phyloP scores from a whole-genome alignment of 2,888 invertebrate species.

The Andrena bicolor region DNA sequence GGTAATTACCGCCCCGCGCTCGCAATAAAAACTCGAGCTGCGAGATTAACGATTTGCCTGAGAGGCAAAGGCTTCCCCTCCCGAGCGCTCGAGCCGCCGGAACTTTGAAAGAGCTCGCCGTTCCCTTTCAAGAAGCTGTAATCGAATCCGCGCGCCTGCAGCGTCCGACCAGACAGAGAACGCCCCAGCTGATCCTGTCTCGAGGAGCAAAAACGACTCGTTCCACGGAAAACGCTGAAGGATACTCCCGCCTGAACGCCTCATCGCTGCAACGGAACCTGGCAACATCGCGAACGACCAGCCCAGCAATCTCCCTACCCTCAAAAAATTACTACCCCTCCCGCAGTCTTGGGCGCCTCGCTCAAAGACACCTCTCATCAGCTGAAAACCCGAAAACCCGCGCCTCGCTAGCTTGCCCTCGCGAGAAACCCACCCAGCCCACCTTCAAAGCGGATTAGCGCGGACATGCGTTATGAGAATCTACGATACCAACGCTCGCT shows the following conservation, averaged over 20 bases:
- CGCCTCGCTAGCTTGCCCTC: not conserved
- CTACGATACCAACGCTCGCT: constrained; percentile 4
- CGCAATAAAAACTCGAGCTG: constrained; percentile 4
- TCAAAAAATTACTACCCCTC: constrained; percentile 22
- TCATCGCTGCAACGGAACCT: not conserved
- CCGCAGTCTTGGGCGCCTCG: not conserved
- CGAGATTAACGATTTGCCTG: constrained; percentile 46
- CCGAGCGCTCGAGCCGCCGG: constrained; percentile 16
- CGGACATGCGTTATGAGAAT: constrained; percentile 2
- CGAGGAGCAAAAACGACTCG: not conserved
- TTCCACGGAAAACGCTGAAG: not conserved
- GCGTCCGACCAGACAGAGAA: constrained; percentile 39
- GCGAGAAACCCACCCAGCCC: not conserved
- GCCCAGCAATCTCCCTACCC: constrained; percentile 12
- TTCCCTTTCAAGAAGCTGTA: constrained; percentile 48
- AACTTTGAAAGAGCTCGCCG: constrained; percentile 29
- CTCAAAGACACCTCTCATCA: constrained; percentile 26
- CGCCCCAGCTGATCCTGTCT: constrained; percentile 3
- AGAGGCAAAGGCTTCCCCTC: constrained; percentile 25
- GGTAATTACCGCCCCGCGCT: not conserved
- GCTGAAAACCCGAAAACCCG: constrained; percentile 16
- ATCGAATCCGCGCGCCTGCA: constrained; percentile 51
- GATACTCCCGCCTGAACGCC: not conserved
- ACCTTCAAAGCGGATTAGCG: constrained; percentile 25
- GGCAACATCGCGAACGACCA: not conserved